Evolutionary conservation across 53 echinoderm and acorn worm genomes (phyloP), one percentile per base, ranked within the genome.

Genomic region (Holothuria leucospilota): DNA sequence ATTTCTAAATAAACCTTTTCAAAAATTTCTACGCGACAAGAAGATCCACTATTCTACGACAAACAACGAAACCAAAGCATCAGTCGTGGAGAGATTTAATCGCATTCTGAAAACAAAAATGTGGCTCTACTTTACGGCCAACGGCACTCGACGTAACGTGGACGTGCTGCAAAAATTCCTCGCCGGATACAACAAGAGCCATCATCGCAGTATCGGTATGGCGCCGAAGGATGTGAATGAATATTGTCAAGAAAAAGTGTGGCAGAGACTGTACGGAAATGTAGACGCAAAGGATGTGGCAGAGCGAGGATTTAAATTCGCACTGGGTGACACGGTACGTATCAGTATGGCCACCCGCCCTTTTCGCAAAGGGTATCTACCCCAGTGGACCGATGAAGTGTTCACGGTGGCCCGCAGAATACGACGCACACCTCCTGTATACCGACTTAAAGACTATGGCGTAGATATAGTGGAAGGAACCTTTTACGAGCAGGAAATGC

Each of bases 11-110:
- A 30, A 29, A 4, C n/a, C 23, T 2, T n/a, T 85, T 85, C 78
- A 59, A 85, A 67, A 58, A 5, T 78, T 80, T 42, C 30, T 79
- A 25, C 40, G 46, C 10, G 39, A 46, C 39, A 13, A 77, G 20
- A 82, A 89, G 16, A 87, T 92, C 20, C 23, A 62, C 8, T 89
- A 77, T 59, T 85, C 85, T 66, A 88, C 85, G 8, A 87, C 81
- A 10, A 78, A 88, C 65, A 92, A 89, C 51, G 86, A 92, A 40
- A 81, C 85, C 51, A 92, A 92, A 40, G 85, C 85, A 1, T 88
- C 63, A 13, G 39, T 88, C 26, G 77, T 88, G 6, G 88, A 91
- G 59, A 28, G 91, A 26, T 75, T 91, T 51, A 85, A 92, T 30
- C 66, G 92, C 18, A 81, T 88, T 0, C 20, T 89, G 3, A 79